Base-by-base conservation (phyloP, 2,113 vertebrate species). In the Microtus oregoni region DNA sequence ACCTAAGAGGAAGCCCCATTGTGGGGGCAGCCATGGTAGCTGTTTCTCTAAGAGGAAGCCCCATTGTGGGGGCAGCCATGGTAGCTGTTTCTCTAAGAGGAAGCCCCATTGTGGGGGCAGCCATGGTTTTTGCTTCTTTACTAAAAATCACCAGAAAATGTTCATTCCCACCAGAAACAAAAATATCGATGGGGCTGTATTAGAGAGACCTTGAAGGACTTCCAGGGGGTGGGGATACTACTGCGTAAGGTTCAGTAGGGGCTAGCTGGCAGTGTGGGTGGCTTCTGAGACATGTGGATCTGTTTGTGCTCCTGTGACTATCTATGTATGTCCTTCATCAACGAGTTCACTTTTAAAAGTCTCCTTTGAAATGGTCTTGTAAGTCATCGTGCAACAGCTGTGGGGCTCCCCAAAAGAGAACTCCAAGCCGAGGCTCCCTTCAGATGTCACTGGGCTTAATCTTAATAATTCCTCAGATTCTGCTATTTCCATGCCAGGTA, bases 381-480 rank as follows among this genome's bases (percentile, higher is more conserved):
- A 91, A 75, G 38, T 75, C 65, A 55, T 77, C 70, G 68, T 30
- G 47, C 81, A 95, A 97, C 52, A 94, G 88, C 79, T 93, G 47
- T 52, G 55, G 41, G 32, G 20, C 4, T 76, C 68, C 68, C 63
- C 81, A 75, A 70, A 91, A 90, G 61, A 92, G 63, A 73, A 91
- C 38, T 73, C 61, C 55, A 92, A 77, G 65, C 38, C 79, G 38
- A 89, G 50, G 26, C 5, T 89, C 90, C 87, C 90, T 52, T 96
- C 32, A 52, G 19, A 65, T 95, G 30, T 91, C 83, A 94, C n/a
- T n/a, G n/a, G n/a, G n/a, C 9, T 70, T 76, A 55, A 72, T 22
- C 78, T 83, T 95, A 63, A 72, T 55, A 94, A 82, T 73, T 47
- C 44, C 75, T 55, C 81, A 17, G 52, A 91, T 86, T 93, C 90